Base-by-base conservation (phyloP, 2,797 vertebrate species). In the Karalla daura region DNA sequence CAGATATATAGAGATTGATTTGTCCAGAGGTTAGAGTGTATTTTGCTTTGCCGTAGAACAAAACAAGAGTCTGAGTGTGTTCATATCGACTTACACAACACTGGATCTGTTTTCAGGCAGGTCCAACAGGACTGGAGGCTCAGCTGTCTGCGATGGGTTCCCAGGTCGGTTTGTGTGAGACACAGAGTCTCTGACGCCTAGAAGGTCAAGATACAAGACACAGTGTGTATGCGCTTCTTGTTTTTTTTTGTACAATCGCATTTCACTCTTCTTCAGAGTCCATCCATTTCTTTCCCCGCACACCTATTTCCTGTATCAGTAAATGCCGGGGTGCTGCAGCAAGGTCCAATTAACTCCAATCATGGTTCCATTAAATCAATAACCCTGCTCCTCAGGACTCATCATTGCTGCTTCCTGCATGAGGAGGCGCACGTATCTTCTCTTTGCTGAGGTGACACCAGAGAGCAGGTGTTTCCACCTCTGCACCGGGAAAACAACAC, bases 151-250 rank as follows among this genome's bases (percentile, higher is more conserved):
- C 6, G 94, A 90, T 8, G 91, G 88, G 60, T 84, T 78, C n/a
- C 90, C 91, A 0, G 94, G 94, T 63, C 91, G 94, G 18, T 92
- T 93, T 0, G 96, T 98, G 70, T 96, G 96, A 8, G 97, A 99
- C 79, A 98, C 96, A 0, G 96, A 98, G 62, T 99, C 98, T 81
- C 97, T 92, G 69, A 99, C 96, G 35, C 98, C 98, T 98, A 47
- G 4, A 33, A 66, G 8, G 64, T n/a, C n/a, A n/a, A n/a, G n/a
- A n/a, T n/a, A n/a, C n/a, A n/a, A n/a, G n/a, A n/a, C n/a, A n/a
- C n/a, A n/a, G n/a, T n/a, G n/a, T n/a, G n/a, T n/a, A n/a, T n/a
- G n/a, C n/a, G n/a, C n/a, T n/a, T n/a, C n/a, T n/a, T n/a, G n/a
- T n/a, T n/a, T n/a, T n/a, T n/a, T n/a, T n/a, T n/a, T n/a, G n/a